A percentile compares a stretch with the other conserved stretches of the same genome.
Conservation (phyloP, 2,113 vertebrate species). For the Falco punctatus region DNA sequence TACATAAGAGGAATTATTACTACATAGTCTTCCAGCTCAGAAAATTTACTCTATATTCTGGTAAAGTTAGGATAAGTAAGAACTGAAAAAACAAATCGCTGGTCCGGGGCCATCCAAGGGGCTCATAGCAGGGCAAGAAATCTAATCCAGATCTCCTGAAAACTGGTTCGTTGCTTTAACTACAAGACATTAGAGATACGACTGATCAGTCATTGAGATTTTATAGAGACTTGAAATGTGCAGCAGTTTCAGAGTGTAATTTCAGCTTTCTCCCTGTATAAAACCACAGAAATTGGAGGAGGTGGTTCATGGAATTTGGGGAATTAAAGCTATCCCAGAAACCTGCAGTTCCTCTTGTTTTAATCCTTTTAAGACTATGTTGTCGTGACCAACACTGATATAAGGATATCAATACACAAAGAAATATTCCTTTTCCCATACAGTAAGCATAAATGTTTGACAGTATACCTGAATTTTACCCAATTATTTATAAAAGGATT, state of each 20-base stretch:
- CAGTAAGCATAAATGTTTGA: background rate
- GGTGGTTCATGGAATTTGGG: background rate
- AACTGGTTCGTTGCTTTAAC: background rate
- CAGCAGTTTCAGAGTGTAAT: background rate
- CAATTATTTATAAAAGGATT: background rate
- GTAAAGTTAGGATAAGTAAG: background rate
- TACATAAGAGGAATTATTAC: background rate
- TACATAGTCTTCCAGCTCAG: background rate
- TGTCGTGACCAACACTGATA: background rate
- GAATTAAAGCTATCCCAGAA: background rate
- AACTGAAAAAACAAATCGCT: background rate
- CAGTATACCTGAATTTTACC: background rate
- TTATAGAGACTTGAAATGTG: background rate
- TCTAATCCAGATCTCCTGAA: background rate
- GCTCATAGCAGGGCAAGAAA: background rate
- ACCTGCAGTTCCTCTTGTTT: background rate
- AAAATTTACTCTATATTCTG: background rate
- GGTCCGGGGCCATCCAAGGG: background rate
- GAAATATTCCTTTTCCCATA: background rate
- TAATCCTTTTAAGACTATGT: background rate
- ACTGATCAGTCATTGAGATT: background rate
- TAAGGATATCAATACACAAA: background rate
- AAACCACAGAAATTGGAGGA: background rate
- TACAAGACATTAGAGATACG: background rate
- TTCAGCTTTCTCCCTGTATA: background rate